Percentiles rank a stretch among this genome's conserved stretches.
Conservation (phyloP, 2,113 vertebrate genomes). For the Laterallus jamaicensis region DNA sequence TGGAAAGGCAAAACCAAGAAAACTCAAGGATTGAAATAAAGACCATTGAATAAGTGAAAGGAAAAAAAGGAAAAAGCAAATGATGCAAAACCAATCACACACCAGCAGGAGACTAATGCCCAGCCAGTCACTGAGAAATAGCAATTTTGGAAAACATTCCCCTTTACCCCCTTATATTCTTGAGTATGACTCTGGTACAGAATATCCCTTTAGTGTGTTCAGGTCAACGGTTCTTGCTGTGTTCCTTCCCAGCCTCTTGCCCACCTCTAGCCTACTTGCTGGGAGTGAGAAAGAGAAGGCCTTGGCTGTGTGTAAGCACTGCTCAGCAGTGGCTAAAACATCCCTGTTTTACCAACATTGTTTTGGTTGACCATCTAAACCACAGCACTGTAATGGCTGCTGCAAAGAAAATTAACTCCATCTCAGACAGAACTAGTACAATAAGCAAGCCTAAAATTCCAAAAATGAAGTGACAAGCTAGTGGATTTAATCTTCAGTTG, state of each 20-base stretch:
- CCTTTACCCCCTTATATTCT: rapidly evolving
- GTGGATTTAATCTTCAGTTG: neutral
- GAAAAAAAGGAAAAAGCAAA: neutral
- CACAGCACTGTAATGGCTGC: neutral
- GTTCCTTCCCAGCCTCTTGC: neutral
- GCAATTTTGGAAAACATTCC: neutral
- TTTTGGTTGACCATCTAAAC: neutral
- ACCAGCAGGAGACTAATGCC: neutral
- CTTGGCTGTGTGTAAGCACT: neutral
- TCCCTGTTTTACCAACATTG: neutral
- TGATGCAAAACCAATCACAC: neutral
- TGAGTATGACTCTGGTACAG: neutral
- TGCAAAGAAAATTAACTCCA: neutral
- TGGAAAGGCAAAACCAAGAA: neutral
- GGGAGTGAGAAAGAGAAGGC: neutral
- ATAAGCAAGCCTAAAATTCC: neutral
- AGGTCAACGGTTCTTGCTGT: neutral
- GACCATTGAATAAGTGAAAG: neutral
- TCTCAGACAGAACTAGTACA: neutral
- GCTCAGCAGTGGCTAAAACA: neutral
- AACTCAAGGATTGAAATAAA: neutral
- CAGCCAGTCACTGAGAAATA: rapidly evolving
- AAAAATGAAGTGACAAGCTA: neutral
- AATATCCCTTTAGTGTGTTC: neutral
- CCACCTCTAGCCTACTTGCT: rapidly evolving